Evolutionary conservation across 2,113 vertebrate species (phyloP), one percentile per base, ranked within the genome.

Genomic region (Callithrix jacchus): DNA sequence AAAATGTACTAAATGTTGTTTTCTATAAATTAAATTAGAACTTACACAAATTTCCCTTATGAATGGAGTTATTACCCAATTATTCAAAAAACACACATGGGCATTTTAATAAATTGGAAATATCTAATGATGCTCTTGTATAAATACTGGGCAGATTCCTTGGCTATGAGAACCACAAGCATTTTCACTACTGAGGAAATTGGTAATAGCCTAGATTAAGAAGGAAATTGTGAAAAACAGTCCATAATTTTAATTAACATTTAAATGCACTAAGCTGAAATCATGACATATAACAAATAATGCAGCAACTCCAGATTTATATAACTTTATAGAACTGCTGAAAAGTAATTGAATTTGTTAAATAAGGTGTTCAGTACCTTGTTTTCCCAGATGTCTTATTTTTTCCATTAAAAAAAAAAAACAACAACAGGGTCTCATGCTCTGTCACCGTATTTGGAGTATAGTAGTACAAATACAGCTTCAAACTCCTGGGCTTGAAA

Each of bases 71-170:
- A 89, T 83, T 71, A 82, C 13, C 42, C 18, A 92, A 74, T 92
- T 87, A 87, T 42, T 90, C 32, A 89, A 81, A 92, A 87, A 92
- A 52, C 52, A 84, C 45, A 25, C 21, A 54, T 4, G 91, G 40
- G 21, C 83, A 91, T 91, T 83, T 93, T 45, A 94, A 97, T 77
- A 47, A 92, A 91, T 80, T 76, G 40, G 30, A 82, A 95, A 91
- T 74, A 89, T n/a, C 68, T 70, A 82, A 56, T 90, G 42, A 85
- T 88, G 25, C 5, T 90, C 83, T 35, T 18, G 5, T 58, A 8
- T 54, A 87, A 96, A 93, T 87, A 93, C 25, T 27, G 13, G 79
- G 27, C 49, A 93, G 35, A 61, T 70, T 32, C 49, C 64, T 80
- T 88, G 11, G 12, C 6, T 84, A 42, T 56, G 49, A 91, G 27